Percentiles rank a stretch among this genome's conserved stretches.
Conservation (phyloP, 2,888 invertebrate genomes). For the Nephrotoma guestfalica region DNA sequence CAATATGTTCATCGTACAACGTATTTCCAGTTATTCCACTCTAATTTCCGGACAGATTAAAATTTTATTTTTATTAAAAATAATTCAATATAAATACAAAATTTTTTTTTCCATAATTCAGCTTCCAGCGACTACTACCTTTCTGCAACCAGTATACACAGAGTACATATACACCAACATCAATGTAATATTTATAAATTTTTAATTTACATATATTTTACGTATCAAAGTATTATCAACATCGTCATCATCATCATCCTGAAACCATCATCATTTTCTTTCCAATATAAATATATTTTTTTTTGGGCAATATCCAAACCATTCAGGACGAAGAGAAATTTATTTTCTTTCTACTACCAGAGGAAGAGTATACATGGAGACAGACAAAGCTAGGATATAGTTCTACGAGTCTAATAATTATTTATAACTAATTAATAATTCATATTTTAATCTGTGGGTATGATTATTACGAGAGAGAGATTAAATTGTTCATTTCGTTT, state of each 20-base stretch:
- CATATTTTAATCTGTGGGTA: slow-evolving; percentile 4
- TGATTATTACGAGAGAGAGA: slow-evolving; percentile 1
- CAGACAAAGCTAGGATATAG: background rate
- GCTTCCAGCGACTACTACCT: background rate
- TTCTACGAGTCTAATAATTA: background rate
- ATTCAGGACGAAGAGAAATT: background rate
- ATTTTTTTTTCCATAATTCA: background rate
- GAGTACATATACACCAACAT: background rate
- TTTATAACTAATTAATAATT: slow-evolving; percentile 1
- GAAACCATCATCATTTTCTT: background rate
- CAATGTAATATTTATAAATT: background rate
- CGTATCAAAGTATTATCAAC: background rate
- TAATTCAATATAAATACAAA: background rate
- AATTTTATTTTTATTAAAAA: background rate
- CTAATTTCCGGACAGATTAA: background rate
- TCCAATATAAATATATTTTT: background rate
- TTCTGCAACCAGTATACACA: background rate
- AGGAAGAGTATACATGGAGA: background rate
- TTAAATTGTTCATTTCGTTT: background rate
- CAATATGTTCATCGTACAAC: background rate
- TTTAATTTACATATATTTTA: background rate
- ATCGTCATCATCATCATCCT: background rate
- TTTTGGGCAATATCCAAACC: background rate
- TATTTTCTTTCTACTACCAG: background rate
- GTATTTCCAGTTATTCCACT: background rate